phyloP scores from a whole-genome alignment of 1,140 invertebrate species.

The Triops cancriformis region DNA sequence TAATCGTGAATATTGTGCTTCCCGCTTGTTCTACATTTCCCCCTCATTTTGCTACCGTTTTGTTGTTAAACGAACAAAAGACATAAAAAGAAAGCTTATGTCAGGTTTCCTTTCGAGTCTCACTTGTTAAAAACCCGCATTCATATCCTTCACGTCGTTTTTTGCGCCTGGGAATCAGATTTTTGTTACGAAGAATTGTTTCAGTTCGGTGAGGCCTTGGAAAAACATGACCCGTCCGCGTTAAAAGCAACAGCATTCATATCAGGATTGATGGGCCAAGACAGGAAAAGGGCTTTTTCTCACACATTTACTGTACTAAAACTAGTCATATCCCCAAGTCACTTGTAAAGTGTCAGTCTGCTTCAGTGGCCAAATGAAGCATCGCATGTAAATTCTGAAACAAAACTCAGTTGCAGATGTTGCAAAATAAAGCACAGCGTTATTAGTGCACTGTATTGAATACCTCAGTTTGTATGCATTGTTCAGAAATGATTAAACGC shows the following conservation, averaged over 20 bases:
- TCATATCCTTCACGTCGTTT: neutral
- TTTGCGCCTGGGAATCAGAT: no score
- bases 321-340: neutral
- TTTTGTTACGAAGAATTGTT: no score
- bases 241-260: neutral
- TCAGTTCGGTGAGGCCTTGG: neutral
- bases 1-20: neutral
- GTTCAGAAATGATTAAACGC: neutral
- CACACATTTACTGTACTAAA: neutral
- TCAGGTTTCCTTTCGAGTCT: neutral
- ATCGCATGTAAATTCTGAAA: no score
- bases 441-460: neutral
- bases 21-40: neutral
- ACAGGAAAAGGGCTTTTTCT: neutral
- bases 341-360: neutral
- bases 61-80: neutral
- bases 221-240: neutral
- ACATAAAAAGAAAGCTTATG: neutral
- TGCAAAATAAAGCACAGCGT: neutral
- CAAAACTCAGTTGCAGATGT: neutral
- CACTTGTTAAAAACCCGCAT: constrained; percentile 4
- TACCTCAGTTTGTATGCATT: neutral
- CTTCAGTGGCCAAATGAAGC: neutral
- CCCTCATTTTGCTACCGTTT: neutral
- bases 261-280: neutral